Conservation (phyloP, 1,140 invertebrate species). For the Pollicipes pollicipes region DNA sequence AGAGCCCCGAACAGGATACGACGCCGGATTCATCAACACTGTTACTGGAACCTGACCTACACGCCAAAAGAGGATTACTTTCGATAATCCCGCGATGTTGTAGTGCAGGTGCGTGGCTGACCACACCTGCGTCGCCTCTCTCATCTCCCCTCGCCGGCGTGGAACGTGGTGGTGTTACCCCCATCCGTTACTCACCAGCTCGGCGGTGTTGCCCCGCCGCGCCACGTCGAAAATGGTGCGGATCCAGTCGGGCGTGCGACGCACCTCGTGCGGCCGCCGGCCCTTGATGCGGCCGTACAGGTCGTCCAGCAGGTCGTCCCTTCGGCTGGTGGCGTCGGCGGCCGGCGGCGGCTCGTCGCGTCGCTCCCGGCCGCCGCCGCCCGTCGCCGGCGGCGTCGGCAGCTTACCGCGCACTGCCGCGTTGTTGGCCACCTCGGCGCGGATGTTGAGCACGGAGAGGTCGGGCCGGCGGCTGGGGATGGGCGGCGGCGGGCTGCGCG, state of each 20-base stretch:
- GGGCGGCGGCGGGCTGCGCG: not conserved
- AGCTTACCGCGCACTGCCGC: not conserved
- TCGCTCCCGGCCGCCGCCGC: too few relatives aligned
- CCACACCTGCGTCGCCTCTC: too few relatives aligned
- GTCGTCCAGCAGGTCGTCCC: not conserved
- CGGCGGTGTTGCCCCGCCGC: slow-evolving; percentile 23
- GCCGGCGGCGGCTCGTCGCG: too few relatives aligned
- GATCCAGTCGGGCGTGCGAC: slow-evolving; percentile 30
- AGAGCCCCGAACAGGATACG: too few relatives aligned
- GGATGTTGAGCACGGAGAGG: not conserved
- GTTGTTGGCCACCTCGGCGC: not conserved
- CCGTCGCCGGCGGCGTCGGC: not conserved
- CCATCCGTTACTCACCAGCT: slow-evolving; percentile 27
- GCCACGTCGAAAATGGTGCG: slow-evolving; percentile 26
- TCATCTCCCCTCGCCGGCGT: too few relatives aligned
- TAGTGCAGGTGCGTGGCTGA: too few relatives aligned
- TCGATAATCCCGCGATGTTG: too few relatives aligned
- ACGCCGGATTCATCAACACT: too few relatives aligned
- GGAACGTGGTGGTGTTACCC: too few relatives aligned
- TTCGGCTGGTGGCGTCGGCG: too few relatives aligned
- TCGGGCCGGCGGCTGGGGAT: not conserved
- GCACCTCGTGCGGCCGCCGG: slow-evolving; percentile 17
- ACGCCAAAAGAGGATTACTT: too few relatives aligned
- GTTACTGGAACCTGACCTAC: too few relatives aligned
- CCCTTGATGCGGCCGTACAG: not conserved